phyloP scores from a whole-genome alignment of 2,888 invertebrate genomes.

The Darwinula stevensoni region DNA sequence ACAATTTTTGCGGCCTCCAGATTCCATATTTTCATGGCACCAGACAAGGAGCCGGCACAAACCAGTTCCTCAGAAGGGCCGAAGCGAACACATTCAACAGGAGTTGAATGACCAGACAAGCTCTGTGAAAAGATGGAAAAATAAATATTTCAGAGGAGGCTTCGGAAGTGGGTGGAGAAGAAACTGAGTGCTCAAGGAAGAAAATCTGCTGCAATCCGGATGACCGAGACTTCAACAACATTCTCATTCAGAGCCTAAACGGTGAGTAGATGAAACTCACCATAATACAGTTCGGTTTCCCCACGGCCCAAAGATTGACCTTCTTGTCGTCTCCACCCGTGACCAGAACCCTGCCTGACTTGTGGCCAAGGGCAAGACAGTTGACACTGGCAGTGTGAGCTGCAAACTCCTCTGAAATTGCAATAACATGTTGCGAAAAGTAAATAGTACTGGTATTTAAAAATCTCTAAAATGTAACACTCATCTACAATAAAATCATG shows the following conservation, averaged over 20 bases:
- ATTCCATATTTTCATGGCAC: constrained; percentile 85
- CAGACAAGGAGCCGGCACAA: constrained; percentile 75
- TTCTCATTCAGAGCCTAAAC: too few relatives aligned
- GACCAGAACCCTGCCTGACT: constrained; percentile 63
- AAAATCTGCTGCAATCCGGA: background rate
- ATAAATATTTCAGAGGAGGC: background rate
- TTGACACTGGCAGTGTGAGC: constrained; percentile 61
- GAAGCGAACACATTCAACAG: constrained; percentile 81
- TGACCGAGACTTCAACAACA: background rate
- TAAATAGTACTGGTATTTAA: too few relatives aligned
- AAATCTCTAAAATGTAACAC: too few relatives aligned
- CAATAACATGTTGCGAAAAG: too few relatives aligned
- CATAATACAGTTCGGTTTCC: constrained; percentile 82
- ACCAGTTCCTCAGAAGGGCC: constrained; percentile 80
- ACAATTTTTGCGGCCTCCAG: constrained; percentile 73
- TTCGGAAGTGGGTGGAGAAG: too few relatives aligned
- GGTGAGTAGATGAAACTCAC: constrained; percentile 28
- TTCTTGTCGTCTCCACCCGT: constrained; percentile 91
- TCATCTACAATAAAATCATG: too few relatives aligned
- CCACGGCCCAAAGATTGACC: constrained; percentile 88
- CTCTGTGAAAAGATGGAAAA: constrained; percentile 26
- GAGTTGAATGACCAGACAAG: constrained; percentile 69
- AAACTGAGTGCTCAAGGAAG: too few relatives aligned
- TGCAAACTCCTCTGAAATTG: constrained; percentile 50
- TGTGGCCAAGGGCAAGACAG: constrained; percentile 61